phyloP scores from a whole-genome alignment of 2,113 vertebrate species.

The Pelecanus crispus region DNA sequence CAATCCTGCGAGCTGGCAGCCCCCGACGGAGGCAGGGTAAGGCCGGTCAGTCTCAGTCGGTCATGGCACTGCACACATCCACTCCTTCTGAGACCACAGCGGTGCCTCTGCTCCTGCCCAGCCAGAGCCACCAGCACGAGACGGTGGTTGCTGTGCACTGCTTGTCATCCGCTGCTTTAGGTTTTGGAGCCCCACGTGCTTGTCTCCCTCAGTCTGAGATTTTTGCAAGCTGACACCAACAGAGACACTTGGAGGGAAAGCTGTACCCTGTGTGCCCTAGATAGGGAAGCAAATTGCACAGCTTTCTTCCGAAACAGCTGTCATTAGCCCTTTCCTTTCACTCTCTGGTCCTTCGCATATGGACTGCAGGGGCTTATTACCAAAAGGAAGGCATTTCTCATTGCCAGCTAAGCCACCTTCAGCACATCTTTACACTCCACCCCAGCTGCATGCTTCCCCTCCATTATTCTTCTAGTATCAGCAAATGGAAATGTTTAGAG shows the following conservation, averaged over 20 bases:
- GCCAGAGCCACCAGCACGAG: background rate
- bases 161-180: background rate
- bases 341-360: background rate
- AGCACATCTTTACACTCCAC: background rate
- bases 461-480: background rate
- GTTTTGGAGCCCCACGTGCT: background rate
- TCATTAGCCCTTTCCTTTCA: background rate
- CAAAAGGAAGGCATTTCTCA: background rate
- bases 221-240: background rate
- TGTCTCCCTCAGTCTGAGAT: background rate
- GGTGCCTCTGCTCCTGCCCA: background rate
- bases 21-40: background rate
- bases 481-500: background rate
- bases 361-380: background rate
- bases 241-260: background rate
- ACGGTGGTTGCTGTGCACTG: background rate
- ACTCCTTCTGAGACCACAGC: background rate
- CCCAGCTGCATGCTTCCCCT: background rate
- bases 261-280: background rate
- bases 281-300: background rate
- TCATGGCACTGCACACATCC: fast-evolving
- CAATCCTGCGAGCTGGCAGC: background rate
- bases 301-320: background rate
- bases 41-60: background rate
- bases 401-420: background rate